These are phyloP conservation scores for Cydia strobilella DNA, from an alignment of 1,140 invertebrate species.

Conservation along the genomic window DNA sequence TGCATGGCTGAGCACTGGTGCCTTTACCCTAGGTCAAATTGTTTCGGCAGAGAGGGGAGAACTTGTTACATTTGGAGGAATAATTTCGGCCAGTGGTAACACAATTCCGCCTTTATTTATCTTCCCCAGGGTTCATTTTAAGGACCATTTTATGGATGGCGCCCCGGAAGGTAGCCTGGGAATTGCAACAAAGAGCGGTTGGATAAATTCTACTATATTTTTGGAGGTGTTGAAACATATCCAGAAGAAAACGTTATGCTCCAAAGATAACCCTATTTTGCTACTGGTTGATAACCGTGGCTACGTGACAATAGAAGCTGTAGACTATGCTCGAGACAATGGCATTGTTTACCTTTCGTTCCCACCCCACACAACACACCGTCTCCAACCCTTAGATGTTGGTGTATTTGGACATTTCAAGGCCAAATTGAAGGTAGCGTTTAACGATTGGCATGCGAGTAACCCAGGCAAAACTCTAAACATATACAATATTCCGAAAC, in stretches of 20 bases:
- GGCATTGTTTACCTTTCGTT: slow-evolving; percentile 37
- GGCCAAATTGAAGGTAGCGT: slow-evolving; percentile 52
- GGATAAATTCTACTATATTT: slow-evolving; percentile 76
- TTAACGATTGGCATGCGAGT: slow-evolving; percentile 57
- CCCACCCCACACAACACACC: slow-evolving; percentile 55
- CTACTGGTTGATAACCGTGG: slow-evolving; percentile 66
- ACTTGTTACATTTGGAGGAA: slow-evolving; percentile 59
- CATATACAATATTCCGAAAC: slow-evolving; percentile 58
- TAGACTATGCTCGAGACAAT: slow-evolving; percentile 34
- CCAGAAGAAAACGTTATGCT: slow-evolving; percentile 53
- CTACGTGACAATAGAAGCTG: slow-evolving; percentile 46
- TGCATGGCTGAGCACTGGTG: no score
- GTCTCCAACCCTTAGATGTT: slow-evolving; percentile 71
- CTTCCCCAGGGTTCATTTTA: slow-evolving; percentile 48
- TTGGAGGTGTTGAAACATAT: slow-evolving; percentile 57
- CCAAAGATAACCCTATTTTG: slow-evolving; percentile 59
- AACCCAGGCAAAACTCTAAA: slow-evolving; percentile 62
- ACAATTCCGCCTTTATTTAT: slow-evolving; percentile 57
- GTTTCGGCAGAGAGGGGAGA: slow-evolving; percentile 65
- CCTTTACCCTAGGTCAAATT: no score
- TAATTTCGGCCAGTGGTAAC: slow-evolving; percentile 63
- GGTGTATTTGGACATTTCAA: slow-evolving; percentile 72
- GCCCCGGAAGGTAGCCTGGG: slow-evolving; percentile 67
- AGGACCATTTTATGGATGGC: slow-evolving; percentile 58
- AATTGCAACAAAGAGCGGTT: slow-evolving; percentile 66